Evolutionary conservation across 2,797 vertebrate genomes (phyloP).

Genomic region (Gastrophryne carolinensis): DNA sequence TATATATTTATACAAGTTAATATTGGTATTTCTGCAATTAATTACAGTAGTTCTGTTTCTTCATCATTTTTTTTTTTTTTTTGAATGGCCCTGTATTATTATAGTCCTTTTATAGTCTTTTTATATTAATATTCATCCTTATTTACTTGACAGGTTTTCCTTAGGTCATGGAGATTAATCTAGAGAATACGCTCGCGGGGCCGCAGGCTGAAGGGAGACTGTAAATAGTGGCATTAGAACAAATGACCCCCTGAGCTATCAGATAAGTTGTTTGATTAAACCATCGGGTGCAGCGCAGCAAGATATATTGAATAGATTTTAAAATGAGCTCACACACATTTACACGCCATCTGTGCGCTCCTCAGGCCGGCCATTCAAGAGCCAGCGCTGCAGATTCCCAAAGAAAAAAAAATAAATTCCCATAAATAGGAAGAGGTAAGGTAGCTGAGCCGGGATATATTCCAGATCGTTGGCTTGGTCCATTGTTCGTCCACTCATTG

Average conservation of each 20-base stretch:
- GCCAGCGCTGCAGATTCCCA: neutral
- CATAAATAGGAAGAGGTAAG: constrained; percentile 1
- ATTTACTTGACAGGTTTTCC: no score
- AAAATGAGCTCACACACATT: constrained; percentile 13
- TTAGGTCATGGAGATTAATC: no score
- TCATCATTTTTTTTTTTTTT: no score
- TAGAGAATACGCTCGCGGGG: no score
- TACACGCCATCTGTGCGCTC: constrained; percentile 25
- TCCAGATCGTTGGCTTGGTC: neutral
- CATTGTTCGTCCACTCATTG: neutral
- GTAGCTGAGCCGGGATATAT: neutral
- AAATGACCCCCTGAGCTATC: neutral
- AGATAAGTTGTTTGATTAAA: constrained; percentile 43
- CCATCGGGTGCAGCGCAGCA: constrained; percentile 6
- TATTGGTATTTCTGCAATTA: no score
- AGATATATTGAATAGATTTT: constrained; percentile 18
- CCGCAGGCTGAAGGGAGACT: neutral
- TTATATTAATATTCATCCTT: no score
- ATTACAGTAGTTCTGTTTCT: no score
- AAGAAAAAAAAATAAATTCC: neutral
- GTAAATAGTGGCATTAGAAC: constrained; percentile 1
- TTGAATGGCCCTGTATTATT: no score
- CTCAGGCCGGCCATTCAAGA: constrained; percentile 7
- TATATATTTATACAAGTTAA: no score
- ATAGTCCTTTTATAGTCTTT: no score